A percentile compares a stretch with the other conserved stretches of the same genome.
Conservation (phyloP, 2,888 invertebrate genomes). For the Ornithoptera priamus region DNA sequence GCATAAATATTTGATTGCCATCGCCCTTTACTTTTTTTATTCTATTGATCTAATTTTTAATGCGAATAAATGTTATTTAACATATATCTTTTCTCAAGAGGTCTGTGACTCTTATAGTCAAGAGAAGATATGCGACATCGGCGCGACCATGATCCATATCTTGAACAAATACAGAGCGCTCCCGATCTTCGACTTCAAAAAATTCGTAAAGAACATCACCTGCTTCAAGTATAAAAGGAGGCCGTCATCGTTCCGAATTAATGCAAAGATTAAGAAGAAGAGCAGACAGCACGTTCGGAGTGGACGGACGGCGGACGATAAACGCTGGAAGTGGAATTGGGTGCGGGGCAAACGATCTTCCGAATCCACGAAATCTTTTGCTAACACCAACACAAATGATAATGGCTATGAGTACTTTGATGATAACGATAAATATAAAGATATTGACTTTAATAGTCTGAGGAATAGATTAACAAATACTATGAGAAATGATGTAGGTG, state of each 20-base stretch:
- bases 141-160: conserved; percentile 44
- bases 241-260: conserved; percentile 37
- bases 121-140: conserved; percentile 47
- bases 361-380: conserved; percentile 2
- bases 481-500: conserved; percentile 20
- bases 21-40: too few relatives aligned
- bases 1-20: too few relatives aligned
- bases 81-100: conserved; percentile 58
- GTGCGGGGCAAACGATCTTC: conserved; percentile 46
- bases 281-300: conserved; percentile 9
- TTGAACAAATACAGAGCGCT: conserved; percentile 34
- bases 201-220: conserved; percentile 41
- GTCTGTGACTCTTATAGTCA: conserved; percentile 38
- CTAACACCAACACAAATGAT: conserved; percentile 5
- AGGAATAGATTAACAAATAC: not conserved
- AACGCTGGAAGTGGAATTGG: conserved; percentile 44
- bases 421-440: conserved; percentile 7
- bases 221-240: conserved; percentile 43
- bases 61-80: not conserved
- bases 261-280: conserved; percentile 16
- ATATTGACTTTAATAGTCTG: conserved; percentile 1
- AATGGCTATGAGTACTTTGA: conserved; percentile 11
- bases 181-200: conserved; percentile 39
- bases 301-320: conserved; percentile 4
- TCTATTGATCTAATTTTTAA: too few relatives aligned